These are phyloP conservation scores for Venustaconcha ellipsiformis DNA, from an alignment of 1,140 invertebrate genomes.

Conservation along the genomic window DNA sequence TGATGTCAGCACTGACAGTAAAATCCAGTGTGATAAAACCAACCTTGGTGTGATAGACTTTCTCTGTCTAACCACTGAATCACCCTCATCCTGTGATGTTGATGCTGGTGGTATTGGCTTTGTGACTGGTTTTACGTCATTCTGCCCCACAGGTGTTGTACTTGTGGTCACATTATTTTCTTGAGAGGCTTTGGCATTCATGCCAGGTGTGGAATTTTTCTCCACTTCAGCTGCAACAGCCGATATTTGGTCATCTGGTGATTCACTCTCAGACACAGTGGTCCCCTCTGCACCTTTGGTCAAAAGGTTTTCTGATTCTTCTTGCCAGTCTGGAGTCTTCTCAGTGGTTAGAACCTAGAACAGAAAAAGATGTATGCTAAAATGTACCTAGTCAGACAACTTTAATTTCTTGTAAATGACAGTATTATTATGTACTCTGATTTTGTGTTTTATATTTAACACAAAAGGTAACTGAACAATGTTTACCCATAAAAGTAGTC, in stretches of 20 bases:
- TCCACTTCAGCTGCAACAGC: constrained; percentile 7
- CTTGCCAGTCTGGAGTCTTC: constrained; percentile 41
- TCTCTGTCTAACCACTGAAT: constrained; percentile 43
- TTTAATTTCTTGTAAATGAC: no score
- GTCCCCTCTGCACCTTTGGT: constrained; percentile 20
- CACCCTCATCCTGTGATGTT: not conserved
- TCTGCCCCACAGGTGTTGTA: not conserved
- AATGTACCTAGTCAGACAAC: no score
- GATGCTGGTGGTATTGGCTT: constrained; percentile 35
- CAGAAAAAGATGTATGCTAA: not conserved
- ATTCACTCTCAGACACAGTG: not conserved
- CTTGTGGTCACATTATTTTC: not conserved
- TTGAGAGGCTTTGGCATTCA: not conserved
- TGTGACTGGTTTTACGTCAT: constrained; percentile 1
- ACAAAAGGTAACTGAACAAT: no score
- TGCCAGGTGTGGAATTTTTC: constrained; percentile 12
- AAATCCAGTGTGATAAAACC: no score
- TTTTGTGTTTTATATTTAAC: no score
- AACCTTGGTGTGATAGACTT: constrained; percentile 26
- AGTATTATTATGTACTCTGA: no score
- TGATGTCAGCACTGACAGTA: no score
- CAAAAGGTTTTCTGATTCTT: constrained; percentile 36
- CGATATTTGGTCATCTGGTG: not conserved
- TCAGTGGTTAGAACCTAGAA: constrained; percentile 55
- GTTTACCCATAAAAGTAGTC: no score